Evolutionary conservation across 2,888 invertebrate species (phyloP), one percentile per base, ranked within the genome.

Genomic region (Hypercompe scribonia): DNA sequence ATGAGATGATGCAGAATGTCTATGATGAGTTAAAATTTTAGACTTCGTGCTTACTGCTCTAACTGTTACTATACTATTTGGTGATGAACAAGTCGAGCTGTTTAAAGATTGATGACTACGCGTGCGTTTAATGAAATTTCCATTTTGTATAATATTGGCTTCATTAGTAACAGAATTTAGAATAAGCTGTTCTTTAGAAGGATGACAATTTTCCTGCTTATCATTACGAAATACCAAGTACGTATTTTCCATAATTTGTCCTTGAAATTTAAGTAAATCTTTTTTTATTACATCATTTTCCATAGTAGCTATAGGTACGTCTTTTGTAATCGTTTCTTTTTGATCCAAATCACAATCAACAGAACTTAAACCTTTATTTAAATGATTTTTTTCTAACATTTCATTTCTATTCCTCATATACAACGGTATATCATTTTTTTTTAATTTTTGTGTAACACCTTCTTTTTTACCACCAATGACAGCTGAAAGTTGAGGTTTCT

Each of bases 61-160:
- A n/a, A 94, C 92, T 39, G 94, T 94, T 31, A 90, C 89, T 81
- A 92, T 80, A 80, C 94, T 94, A 73, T 90, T 93, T 34, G 89
- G 90, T 24, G 94, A 92, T 11, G 94, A 95, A 81, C 92, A 91
- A 10, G 92, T 87, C 31, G 94, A 94, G 81, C 94, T 93, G 76
- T 89, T 90, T 71, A 88, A 86, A 21, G 94, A 92, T 58, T 82
- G 81, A 50, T 90, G 86, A 74, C 89, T 92, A 54, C 77, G 72
- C 82, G 69, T 78, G 78, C 72, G 81, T n/a, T 74, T 80, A 76
- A 63, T 61, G 58, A 64, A 63, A 58, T 31, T 42, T 15, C 66
- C 28, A 65, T 67, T 70, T 50, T 66, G 61, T 18, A 68, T 71
- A n/a, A 36, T 18, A 71, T 33, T 61, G 15, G 64, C 77, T n/a